Base-by-base conservation (phyloP, 2,888 invertebrate genomes). In the Tachystola acroxantha region DNA sequence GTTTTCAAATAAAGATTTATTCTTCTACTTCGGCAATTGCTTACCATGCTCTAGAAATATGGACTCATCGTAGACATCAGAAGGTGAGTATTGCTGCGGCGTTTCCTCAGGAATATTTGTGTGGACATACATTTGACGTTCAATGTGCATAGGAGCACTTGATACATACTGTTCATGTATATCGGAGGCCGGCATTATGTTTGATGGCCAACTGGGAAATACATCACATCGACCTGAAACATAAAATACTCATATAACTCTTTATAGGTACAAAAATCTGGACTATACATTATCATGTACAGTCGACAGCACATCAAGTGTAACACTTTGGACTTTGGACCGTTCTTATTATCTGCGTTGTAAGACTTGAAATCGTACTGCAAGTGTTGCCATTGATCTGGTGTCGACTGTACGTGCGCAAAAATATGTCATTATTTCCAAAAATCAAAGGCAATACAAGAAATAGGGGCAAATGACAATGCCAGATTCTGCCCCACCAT, bases 21-120 rank as follows among this genome's bases (percentile, higher is more conserved):
- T n/a, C n/a, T n/a, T n/a, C n/a, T n/a, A n/a, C n/a, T n/a, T n/a
- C n/a, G n/a, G n/a, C n/a, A n/a, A n/a, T n/a, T n/a, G n/a, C n/a
- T 28, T 34, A 38, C 38, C 38, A 13, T 22, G 27, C 26, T 37
- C 33, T 2, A 9, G 9, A 7, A 7, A 10, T 11, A 1, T 7
- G 7, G 11, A 7, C 7, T 61, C 60, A 4, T 53, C 39, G 39
- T 73, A 75, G 1, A 61, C 32, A 41, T 76, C 77, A 0, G 77
- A 70, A 0, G 78, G 77, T 0, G 78, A 77, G 41, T 79, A 78
- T 1, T 45, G 48, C 13, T 56, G 56, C 10, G 45, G 45, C 4
- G 39, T 31, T 3, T 38, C 30, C 13, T 32, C 11, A 7, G 7
- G 20, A 3, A 10, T 19, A 0, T 53, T 50, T 2, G 54, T 53